Evolutionary conservation across 2,113 vertebrate species (phyloP).

Genomic region (Trogon surrucura): DNA sequence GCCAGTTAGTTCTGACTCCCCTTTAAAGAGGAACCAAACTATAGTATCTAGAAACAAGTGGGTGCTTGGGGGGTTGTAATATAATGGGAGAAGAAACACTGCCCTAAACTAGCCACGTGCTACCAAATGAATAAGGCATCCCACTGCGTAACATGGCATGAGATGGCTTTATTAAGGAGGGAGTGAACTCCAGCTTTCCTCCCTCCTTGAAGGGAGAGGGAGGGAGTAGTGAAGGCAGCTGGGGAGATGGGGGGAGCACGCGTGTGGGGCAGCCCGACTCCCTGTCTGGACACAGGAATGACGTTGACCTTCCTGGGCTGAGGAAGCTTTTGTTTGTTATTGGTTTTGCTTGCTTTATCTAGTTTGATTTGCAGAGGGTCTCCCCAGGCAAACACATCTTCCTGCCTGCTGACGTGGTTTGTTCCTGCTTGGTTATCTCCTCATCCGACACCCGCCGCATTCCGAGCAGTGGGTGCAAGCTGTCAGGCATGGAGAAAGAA

Average conservation of each 20-base stretch:
- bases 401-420: not conserved
- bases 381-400: not conserved
- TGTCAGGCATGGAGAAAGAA: not conserved
- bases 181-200: not conserved
- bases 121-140: not conserved
- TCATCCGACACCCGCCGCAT: not conserved
- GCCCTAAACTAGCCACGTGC: not conserved
- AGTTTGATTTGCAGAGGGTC: not conserved
- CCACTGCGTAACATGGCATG: not conserved
- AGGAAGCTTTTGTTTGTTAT: not conserved
- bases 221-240: not conserved
- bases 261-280: not conserved
- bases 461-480: not conserved
- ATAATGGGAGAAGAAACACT: not conserved
- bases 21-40: not conserved
- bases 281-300: not conserved
- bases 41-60: not conserved
- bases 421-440: not conserved
- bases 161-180: not conserved
- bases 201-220: not conserved
- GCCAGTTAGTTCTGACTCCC: not conserved
- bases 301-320: not conserved
- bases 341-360: not conserved
- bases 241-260: accelerated
- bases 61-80: no score